Percentiles rank a stretch among this genome's conserved stretches.
These are phyloP conservation scores for Wiebesia pumilae DNA, from an alignment of 1,140 invertebrate genomes.

Conservation along the genomic window DNA sequence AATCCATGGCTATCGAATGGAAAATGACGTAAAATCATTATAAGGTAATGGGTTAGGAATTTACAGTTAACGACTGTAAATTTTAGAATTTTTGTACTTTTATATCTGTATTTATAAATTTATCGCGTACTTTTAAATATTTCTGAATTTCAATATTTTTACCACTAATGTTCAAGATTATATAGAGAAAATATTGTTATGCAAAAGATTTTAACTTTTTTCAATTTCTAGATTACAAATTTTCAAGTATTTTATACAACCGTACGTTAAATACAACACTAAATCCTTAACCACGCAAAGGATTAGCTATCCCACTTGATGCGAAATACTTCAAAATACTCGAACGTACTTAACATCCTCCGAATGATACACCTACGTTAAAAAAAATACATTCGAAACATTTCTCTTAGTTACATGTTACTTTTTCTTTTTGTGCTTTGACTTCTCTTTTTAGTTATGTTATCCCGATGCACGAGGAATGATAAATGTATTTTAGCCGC, in stretches of 20 bases:
- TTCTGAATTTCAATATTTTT: background rate
- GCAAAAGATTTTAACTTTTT: background rate
- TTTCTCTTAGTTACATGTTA: background rate
- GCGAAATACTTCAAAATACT: background rate
- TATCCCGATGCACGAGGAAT: slow-evolving; percentile 8
- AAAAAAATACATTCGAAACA: background rate
- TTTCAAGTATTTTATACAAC: background rate
- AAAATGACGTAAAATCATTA: slow-evolving; percentile 13
- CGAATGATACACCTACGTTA: background rate
- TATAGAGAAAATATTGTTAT: background rate
- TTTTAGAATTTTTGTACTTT: background rate
- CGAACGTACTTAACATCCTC: slow-evolving; percentile 24
- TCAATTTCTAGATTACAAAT: background rate
- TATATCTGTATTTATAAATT: background rate
- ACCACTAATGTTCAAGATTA: background rate
- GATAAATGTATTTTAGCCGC: background rate
- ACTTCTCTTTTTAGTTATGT: background rate
- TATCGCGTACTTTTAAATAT: slow-evolving; percentile 1
- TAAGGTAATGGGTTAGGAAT: slow-evolving; percentile 3
- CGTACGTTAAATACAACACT: background rate
- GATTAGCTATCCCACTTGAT: background rate
- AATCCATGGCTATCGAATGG: slow-evolving; percentile 1
- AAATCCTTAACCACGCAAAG: background rate
- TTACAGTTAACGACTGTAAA: slow-evolving; percentile 8
- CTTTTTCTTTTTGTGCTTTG: background rate